phyloP scores from a whole-genome alignment of 2,797 vertebrate species.

The Leuciscus waleckii region DNA sequence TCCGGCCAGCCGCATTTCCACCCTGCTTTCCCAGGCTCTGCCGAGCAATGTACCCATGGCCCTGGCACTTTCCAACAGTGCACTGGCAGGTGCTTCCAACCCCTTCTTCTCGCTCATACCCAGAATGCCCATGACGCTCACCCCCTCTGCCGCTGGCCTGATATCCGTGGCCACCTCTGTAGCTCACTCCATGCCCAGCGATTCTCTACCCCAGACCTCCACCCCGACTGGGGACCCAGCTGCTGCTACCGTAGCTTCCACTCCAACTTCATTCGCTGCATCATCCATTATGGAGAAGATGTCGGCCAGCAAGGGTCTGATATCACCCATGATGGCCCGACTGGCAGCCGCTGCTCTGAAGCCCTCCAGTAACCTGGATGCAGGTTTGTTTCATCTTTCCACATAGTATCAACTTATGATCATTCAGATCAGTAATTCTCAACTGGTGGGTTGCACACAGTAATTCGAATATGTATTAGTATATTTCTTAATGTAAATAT shows the following conservation, averaged over 20 bases:
- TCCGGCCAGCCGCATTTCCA: conserved; percentile 85
- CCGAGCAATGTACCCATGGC: conserved; percentile 93
- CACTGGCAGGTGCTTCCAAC: conserved; percentile 79
- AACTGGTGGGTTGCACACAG: background rate
- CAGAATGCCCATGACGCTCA: conserved; percentile 84
- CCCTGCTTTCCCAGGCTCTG: conserved; percentile 90
- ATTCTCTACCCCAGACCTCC: conserved; percentile 83
- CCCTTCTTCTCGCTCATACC: conserved; percentile 91
- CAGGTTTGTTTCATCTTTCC: conserved; percentile 80
- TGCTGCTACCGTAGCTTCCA: conserved; percentile 76
- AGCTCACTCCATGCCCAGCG: conserved; percentile 79
- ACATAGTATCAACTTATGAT: background rate
- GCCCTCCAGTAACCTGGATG: conserved; percentile 83
- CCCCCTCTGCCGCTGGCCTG: conserved; percentile 82
- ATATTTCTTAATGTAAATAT: background rate
- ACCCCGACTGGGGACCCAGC: conserved; percentile 80
- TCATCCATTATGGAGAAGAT: conserved; percentile 98
- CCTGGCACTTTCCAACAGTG: conserved; percentile 88
- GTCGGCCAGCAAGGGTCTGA: conserved; percentile 96
- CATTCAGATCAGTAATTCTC: background rate
- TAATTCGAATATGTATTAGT: background rate
- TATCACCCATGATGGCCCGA: conserved; percentile 99
- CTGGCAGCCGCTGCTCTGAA: conserved; percentile 96
- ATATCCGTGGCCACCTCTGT: conserved; percentile 81
- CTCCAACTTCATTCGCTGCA: conserved; percentile 82